Evolutionary conservation across 1,140 invertebrate genomes (phyloP).

Genomic region (Drosophila littoralis): DNA sequence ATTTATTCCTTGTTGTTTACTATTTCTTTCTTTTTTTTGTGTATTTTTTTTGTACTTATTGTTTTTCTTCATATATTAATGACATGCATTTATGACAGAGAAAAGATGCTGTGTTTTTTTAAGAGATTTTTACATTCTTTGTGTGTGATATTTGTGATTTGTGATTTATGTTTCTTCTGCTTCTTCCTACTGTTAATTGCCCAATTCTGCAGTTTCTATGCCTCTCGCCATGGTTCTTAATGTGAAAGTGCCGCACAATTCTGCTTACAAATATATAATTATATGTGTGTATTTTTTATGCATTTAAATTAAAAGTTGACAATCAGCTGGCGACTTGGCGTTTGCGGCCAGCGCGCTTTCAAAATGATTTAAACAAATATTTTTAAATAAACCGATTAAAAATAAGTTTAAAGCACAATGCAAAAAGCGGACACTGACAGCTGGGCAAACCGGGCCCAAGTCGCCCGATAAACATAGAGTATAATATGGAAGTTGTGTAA

Average conservation of each 20-base stretch:
- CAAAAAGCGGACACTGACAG: constrained; percentile 24
- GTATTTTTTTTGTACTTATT: constrained; percentile 63
- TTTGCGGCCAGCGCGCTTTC: constrained; percentile 54
- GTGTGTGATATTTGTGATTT: constrained; percentile 62
- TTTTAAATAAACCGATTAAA: constrained; percentile 70
- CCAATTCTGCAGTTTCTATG: constrained; percentile 76
- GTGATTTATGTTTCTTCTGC: constrained; percentile 49
- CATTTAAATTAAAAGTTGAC: constrained; percentile 72
- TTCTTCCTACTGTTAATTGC: constrained; percentile 52
- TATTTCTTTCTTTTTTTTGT: constrained; percentile 48
- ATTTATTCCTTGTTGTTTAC: constrained; percentile 68
- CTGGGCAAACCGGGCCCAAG: constrained; percentile 52
- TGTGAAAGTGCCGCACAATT: constrained; percentile 76
- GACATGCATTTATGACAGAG: constrained; percentile 84
- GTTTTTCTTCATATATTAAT: constrained; percentile 83
- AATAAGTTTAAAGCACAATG: constrained; percentile 68
- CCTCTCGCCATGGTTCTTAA: constrained; percentile 60
- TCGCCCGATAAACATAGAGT: constrained; percentile 41
- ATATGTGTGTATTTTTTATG: not conserved
- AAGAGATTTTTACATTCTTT: constrained; percentile 79
- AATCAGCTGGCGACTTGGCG: constrained; percentile 59
- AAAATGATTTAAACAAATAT: constrained; percentile 68
- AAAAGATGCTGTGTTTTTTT: constrained; percentile 53
- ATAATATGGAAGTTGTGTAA: constrained; percentile 46
- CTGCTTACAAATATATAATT: constrained; percentile 66